Evolutionary conservation across 2,113 vertebrate genomes (phyloP), one percentile per base, ranked within the genome.

Genomic region (Cyprinus carpio): DNA sequence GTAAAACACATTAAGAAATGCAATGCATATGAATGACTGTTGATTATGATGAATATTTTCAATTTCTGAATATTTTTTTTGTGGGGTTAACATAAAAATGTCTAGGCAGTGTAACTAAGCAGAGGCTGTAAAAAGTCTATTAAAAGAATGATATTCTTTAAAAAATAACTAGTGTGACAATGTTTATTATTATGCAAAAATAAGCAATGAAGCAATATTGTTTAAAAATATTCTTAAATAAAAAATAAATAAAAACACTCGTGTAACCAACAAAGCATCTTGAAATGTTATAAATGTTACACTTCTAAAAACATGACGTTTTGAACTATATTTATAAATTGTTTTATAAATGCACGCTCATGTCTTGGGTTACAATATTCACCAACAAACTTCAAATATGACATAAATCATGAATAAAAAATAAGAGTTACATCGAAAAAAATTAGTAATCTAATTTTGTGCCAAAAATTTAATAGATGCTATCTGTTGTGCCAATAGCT

Each of bases 401-500:
- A 23, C 49, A 43, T 25, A 13, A 75, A 8, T 76, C 29, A 75
- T 15, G 10, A n/a, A 74, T 29, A 20, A 31, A 49, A 43, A 77
- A 51, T 34, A 13, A 27, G 9, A 12, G 43, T 46, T 69, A 1
- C 56, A 79, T 10, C 8, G 51, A 60, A 29, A 77, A 74, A 29
- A 25, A 25, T 4, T 69, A 71, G 29, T 23, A 67, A n/a, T 86
- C 81, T 82, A 65, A 80, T 85, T 83, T 25, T 1, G 29, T 69
- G 72, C 76, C 64, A 81, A 34, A 25, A 43, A 77, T 29, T 4
- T 54, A 56, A 62, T 54, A 58, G 75, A 87, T 75, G 71, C 77
- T 65, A 79, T 75, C 58, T 82, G 58, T 56, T 27, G 11, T 80
- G 83, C 72, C 85, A 81, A 79, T 56, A 83, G 87, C 80, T 69